Evolutionary conservation across 2,113 vertebrate genomes (phyloP).

Genomic region (Mobula birostris): DNA sequence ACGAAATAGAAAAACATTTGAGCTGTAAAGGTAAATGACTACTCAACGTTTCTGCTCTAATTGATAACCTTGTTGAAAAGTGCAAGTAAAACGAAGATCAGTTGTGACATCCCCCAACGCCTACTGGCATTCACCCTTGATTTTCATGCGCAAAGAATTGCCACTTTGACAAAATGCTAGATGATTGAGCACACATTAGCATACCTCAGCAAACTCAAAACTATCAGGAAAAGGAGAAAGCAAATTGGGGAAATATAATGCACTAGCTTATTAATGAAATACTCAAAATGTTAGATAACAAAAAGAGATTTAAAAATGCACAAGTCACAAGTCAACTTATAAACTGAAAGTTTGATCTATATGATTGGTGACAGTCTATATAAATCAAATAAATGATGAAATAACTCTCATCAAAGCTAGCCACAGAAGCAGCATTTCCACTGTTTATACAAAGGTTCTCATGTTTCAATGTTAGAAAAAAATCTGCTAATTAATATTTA

Average conservation of each 20-base stretch:
- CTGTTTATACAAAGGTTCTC: neutral
- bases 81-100: neutral
- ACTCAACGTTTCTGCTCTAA: neutral
- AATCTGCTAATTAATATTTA: neutral
- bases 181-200: neutral
- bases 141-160: neutral
- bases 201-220: neutral
- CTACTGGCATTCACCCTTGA: neutral
- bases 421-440: neutral
- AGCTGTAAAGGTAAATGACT: too few relatives aligned
- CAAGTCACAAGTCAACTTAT: neutral
- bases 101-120: neutral
- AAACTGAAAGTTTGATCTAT: neutral
- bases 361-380: neutral
- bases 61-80: neutral
- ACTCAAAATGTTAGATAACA: neutral
- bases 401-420: neutral
- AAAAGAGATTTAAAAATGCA: neutral
- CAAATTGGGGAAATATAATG: neutral
- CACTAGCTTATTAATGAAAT: neutral
- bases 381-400: neutral
- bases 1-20: neutral
- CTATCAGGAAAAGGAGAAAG: neutral
- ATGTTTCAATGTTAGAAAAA: too few relatives aligned
- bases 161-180: neutral